Percentiles rank a stretch among this genome's conserved stretches.
phyloP scores from a whole-genome alignment of 2,888 invertebrate species.

The Acronicta aceris region DNA sequence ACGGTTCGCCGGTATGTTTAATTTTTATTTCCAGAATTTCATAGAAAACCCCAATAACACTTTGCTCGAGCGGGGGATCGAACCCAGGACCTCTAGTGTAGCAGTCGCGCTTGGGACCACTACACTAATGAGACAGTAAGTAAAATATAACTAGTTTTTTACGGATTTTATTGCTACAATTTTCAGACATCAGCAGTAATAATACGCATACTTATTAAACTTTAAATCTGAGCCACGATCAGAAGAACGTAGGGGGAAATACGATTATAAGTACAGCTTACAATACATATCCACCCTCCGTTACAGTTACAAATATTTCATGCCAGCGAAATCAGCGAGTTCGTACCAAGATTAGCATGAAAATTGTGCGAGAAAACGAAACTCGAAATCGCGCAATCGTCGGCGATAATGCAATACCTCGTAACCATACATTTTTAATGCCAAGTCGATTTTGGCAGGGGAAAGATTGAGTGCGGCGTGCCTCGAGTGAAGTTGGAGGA shows the following conservation, averaged over 20 bases:
- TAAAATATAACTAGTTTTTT: too few relatives aligned
- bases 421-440: conserved; percentile 49
- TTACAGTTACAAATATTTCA: conserved; percentile 79
- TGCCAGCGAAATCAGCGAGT: conserved; percentile 78
- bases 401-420: conserved; percentile 47
- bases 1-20: too few relatives aligned
- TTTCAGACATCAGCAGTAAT: too few relatives aligned
- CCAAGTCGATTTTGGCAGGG: conserved; percentile 28
- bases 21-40: too few relatives aligned
- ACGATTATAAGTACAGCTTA: conserved; percentile 4
- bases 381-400: conserved; percentile 65
- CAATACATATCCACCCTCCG: conserved; percentile 30
- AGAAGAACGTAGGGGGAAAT: conserved; percentile 13
- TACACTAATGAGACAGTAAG: too few relatives aligned
- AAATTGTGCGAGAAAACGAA: conserved; percentile 78
- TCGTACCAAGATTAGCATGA: conserved; percentile 80
- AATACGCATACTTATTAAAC: not conserved
- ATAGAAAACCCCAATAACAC: too few relatives aligned
- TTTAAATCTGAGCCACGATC: not conserved
- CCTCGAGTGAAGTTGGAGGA: conserved; percentile 19
- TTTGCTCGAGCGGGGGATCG: too few relatives aligned
- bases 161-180: not conserved
- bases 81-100: too few relatives aligned
- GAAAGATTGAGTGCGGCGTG: conserved; percentile 33
- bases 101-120: too few relatives aligned